phyloP scores from a whole-genome alignment of 2,888 invertebrate genomes.

The Platycheirus rosarum region DNA sequence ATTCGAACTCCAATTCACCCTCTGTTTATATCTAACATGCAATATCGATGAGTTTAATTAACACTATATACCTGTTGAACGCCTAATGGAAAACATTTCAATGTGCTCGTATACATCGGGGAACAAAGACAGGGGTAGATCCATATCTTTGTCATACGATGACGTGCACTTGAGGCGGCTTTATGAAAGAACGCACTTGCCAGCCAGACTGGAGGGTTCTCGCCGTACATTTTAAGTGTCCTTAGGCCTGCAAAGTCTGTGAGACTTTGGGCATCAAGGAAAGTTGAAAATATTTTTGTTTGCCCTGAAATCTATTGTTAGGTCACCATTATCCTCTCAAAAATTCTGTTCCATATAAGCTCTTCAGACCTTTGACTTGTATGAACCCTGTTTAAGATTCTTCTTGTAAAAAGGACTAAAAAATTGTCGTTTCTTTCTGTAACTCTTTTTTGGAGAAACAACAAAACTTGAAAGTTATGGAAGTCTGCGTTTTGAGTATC shows the following conservation, averaged over 20 bases:
- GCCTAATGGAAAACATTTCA: constrained; percentile 21
- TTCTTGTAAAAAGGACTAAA: not conserved
- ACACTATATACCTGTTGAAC: constrained; percentile 59
- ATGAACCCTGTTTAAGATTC: not conserved
- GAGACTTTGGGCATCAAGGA: constrained; percentile 4
- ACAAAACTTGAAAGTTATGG: no score
- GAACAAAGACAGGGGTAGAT: constrained; percentile 63
- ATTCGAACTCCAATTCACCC: no score
- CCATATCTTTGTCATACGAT: constrained; percentile 67
- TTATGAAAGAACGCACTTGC: constrained; percentile 61
- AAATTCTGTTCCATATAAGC: not conserved
- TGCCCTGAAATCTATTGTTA: constrained; percentile 19
- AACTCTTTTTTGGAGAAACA: no score
- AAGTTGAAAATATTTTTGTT: constrained; percentile 55
- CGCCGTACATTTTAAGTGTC: constrained; percentile 37
- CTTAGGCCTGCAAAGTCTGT: constrained; percentile 28
- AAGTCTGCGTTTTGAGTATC: no score
- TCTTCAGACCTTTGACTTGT: not conserved
- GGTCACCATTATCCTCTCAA: not conserved
- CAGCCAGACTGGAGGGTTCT: constrained; percentile 48
- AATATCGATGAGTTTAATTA: constrained; percentile 35
- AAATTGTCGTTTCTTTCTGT: not conserved
- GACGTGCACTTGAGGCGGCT: constrained; percentile 54
- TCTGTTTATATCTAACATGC: no score
- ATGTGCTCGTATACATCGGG: constrained; percentile 38